phyloP scores from a whole-genome alignment of 2,888 invertebrate species.

The Labia minor region DNA sequence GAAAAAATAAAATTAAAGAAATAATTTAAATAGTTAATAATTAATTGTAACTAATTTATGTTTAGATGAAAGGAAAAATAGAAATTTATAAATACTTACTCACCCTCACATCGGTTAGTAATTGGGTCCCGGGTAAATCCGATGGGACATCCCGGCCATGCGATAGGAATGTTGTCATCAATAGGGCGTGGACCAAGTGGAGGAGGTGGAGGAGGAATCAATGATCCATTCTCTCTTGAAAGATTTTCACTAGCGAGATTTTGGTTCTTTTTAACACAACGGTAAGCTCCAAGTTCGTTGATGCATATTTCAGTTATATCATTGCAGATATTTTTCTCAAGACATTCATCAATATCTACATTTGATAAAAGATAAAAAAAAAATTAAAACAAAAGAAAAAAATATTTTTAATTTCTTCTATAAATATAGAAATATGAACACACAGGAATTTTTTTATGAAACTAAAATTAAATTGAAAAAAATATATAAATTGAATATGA shows the following conservation, averaged over 20 bases:
- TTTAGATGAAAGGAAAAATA: no score
- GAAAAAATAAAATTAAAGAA: no score
- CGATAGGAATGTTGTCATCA: background rate
- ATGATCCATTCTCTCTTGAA: background rate
- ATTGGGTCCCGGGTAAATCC: constrained; percentile 33
- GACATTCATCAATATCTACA: constrained; percentile 43
- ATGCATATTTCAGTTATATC: constrained; percentile 48
- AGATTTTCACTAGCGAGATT: background rate
- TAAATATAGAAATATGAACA: background rate
- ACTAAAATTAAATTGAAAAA: no score
- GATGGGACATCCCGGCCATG: constrained; percentile 30
- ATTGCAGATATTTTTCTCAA: constrained; percentile 43
- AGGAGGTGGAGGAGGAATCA: background rate
- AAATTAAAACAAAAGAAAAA: no score
- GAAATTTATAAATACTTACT: no score
- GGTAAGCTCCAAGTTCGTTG: constrained; percentile 56
- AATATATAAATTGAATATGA: no score
- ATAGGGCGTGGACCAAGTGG: background rate
- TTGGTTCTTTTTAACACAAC: constrained; percentile 42
- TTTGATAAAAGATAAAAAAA: no score
- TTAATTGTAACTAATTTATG: no score
- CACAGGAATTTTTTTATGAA: no score
- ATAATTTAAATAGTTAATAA: no score
- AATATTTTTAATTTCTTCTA: background rate
- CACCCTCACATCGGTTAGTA: constrained; percentile 31